Evolutionary conservation across 2,797 vertebrate species (phyloP).

Genomic region (Gouania willdenowi): DNA sequence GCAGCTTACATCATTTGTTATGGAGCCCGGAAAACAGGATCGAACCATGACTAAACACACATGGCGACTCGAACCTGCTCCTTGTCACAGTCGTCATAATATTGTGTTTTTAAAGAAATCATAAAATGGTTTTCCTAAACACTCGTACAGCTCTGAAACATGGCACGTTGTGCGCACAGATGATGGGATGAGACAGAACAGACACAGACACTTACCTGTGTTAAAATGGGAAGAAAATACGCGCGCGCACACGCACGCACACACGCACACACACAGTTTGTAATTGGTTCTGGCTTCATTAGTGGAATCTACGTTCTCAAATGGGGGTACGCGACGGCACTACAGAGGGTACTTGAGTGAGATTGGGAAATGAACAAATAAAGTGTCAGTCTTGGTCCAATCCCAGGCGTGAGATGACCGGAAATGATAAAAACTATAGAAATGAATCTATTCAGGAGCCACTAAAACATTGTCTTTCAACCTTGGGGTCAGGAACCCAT

Average conservation of each 20-base stretch:
- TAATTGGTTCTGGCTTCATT: constrained; percentile 43
- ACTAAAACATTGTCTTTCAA: too few species aligned
- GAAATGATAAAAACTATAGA: too few species aligned
- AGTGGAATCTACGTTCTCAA: too few species aligned
- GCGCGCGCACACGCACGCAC: constrained; percentile 3
- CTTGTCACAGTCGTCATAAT: constrained; percentile 37
- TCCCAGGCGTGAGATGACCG: too few species aligned
- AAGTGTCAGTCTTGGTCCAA: too few species aligned
- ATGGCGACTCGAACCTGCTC: constrained; percentile 25
- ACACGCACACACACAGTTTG: constrained; percentile 27
- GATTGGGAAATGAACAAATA: too few species aligned
- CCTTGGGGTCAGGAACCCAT: too few species aligned
- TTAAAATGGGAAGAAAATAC: constrained; percentile 30
- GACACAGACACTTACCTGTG: constrained; percentile 31
- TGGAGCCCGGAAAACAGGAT: constrained; percentile 21
- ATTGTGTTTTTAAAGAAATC: constrained; percentile 20
- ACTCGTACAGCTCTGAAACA: constrained; percentile 15
- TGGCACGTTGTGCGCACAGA: constrained; percentile 8
- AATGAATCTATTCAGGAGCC: too few species aligned
- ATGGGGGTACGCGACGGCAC: too few species aligned
- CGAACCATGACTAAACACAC: constrained; percentile 34
- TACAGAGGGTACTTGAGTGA: too few species aligned
- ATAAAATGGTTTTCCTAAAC: constrained; percentile 32
- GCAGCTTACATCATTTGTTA: constrained; percentile 51
- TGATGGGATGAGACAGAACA: constrained; percentile 25